Conservation (phyloP, 1,140 invertebrate species). For the Trypoxylus dichotomus region DNA sequence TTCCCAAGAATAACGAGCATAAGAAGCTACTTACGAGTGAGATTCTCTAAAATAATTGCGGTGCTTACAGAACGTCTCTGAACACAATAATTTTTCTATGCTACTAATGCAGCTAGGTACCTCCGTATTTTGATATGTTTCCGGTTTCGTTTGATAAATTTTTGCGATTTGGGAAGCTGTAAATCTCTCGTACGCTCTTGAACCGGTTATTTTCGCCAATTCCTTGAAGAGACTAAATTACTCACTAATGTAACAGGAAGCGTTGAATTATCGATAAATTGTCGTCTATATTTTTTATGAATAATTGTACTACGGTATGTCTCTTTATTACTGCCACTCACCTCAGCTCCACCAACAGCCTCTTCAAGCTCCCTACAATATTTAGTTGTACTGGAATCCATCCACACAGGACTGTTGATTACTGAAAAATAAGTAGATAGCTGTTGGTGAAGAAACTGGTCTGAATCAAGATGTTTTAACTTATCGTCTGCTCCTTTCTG, state of each 20-base stretch:
- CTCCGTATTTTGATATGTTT: conserved; percentile 81
- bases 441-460: conserved; percentile 82
- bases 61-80: background rate
- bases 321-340: conserved; percentile 41
- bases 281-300: background rate
- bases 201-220: conserved; percentile 87
- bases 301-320: no score
- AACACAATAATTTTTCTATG: conserved; percentile 23
- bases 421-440: conserved; percentile 77
- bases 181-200: conserved; percentile 90
- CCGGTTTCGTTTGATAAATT: conserved; percentile 71
- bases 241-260: background rate
- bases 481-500: conserved; percentile 68
- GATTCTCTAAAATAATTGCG: conserved; percentile 68
- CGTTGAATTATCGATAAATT: background rate
- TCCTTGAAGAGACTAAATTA: conserved; percentile 56
- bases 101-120: conserved; percentile 52
- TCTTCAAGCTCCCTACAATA: conserved; percentile 82
- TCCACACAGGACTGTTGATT: conserved; percentile 90
- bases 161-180: conserved; percentile 93
- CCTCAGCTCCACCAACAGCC: conserved; percentile 75
- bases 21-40: conserved; percentile 92
- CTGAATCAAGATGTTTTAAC: conserved; percentile 68
- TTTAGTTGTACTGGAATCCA: conserved; percentile 87
- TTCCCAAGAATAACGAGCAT: conserved; percentile 85